Conservation (phyloP, 2,113 vertebrate genomes). For the Tenebrosternarchus preto region DNA sequence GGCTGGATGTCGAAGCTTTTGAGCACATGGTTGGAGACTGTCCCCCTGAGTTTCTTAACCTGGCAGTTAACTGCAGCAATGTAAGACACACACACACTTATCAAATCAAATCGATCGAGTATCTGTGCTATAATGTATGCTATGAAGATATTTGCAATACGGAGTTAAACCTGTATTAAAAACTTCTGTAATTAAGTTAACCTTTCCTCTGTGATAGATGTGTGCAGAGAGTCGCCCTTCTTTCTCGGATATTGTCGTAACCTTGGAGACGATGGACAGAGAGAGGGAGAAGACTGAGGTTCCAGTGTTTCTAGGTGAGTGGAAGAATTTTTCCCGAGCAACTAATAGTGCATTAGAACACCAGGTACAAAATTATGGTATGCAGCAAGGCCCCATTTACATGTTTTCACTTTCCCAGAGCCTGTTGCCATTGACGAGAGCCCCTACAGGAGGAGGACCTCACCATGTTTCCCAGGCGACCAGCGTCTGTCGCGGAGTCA, state of each 20-base stretch:
- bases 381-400: background rate
- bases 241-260: conserved; percentile 81
- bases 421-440: conserved; percentile 55
- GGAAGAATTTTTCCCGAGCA: no score
- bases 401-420: conserved; percentile 51
- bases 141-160: no score
- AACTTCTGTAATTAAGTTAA: background rate
- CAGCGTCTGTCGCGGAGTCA: conserved; percentile 83
- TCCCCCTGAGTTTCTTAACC: conserved; percentile 80
- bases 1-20: conserved; percentile 85
- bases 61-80: conserved; percentile 89
- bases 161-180: background rate
- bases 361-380: background rate
- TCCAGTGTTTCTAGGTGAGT: conserved; percentile 63
- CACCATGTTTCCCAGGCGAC: conserved; percentile 66
- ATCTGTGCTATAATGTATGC: no score
- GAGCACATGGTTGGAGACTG: conserved; percentile 84
- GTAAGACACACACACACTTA: conserved; percentile 69
- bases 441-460: conserved; percentile 66
- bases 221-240: conserved; percentile 79
- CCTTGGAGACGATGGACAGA: conserved; percentile 73
- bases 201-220: conserved; percentile 74
- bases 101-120: background rate
- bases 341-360: no score
- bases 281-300: conserved; percentile 55